Evolutionary conservation across 2,797 vertebrate species (phyloP).

Genomic region (Okamejei kenojei): DNA sequence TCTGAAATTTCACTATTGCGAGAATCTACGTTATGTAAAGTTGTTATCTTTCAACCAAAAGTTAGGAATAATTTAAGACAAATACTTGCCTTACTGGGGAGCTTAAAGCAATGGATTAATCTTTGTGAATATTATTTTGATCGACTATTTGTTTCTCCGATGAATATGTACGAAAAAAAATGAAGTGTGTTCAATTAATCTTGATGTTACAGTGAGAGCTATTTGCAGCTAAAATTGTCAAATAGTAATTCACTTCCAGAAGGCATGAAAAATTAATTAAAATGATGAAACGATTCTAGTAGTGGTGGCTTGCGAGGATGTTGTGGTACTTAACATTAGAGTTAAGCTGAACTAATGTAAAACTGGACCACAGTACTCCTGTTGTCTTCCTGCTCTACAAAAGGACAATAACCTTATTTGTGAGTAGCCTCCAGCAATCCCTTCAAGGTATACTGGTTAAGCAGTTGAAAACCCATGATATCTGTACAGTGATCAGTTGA

Average conservation of each 20-base stretch:
- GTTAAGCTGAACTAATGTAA: background rate
- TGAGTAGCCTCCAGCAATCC: background rate
- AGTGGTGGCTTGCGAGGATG: background rate
- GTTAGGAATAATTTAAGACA: background rate
- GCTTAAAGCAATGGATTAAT: background rate
- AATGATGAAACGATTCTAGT: background rate
- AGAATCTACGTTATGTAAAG: background rate
- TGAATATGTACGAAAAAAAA: background rate
- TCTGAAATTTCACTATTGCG: background rate
- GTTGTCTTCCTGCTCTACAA: background rate
- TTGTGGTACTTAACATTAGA: background rate
- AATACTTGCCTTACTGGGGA: background rate
- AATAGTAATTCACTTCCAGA: background rate
- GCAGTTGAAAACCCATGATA: background rate
- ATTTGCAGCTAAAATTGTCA: background rate
- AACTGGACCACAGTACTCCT: background rate
- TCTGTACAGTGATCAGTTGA: too few species aligned
- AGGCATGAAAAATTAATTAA: background rate
- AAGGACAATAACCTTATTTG: background rate
- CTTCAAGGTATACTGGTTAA: background rate
- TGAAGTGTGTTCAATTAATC: background rate
- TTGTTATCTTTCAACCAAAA: background rate
- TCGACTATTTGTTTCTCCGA: background rate
- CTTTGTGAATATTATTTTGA: background rate
- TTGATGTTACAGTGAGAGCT: background rate